These are phyloP conservation scores for Eulimnadia texana DNA, from an alignment of 1,140 invertebrate species.

Conservation along the genomic window DNA sequence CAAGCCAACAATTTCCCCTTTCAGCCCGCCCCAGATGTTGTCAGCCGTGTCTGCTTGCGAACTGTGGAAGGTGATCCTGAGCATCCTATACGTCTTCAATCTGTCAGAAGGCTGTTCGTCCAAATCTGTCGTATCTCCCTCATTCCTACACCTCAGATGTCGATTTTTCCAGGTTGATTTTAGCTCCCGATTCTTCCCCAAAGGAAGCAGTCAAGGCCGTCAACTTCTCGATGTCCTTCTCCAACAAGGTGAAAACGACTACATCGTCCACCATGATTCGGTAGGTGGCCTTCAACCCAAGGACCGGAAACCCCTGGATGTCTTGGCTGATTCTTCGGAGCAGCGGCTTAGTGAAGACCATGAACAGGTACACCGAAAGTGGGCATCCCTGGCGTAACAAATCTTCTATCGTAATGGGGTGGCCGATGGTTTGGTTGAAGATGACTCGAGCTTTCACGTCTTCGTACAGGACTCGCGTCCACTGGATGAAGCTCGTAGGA, in stretches of 20 bases:
- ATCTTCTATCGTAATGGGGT: too few species aligned
- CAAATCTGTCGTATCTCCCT: not conserved
- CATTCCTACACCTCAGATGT: not conserved
- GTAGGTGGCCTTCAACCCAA: not conserved
- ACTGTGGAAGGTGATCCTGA: not conserved
- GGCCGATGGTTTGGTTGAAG: too few species aligned
- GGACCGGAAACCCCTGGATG: not conserved
- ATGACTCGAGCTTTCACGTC: too few species aligned
- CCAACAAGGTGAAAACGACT: not conserved
- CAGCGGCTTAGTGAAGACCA: not conserved
- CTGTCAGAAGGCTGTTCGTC: not conserved
- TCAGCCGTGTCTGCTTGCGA: not conserved
- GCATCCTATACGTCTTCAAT: not conserved
- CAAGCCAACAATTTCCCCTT: not conserved
- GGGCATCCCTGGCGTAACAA: too few species aligned
- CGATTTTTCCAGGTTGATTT: not conserved
- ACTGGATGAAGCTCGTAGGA: not conserved
- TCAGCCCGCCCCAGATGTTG: not conserved
- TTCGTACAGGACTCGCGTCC: too few species aligned
- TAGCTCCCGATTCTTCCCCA: not conserved
- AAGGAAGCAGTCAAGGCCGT: not conserved
- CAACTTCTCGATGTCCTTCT: not conserved
- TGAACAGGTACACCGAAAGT: too few species aligned
- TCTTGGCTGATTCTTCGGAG: not conserved
- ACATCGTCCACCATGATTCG: not conserved